phyloP scores from a whole-genome alignment of 2,888 invertebrate genomes.

The Miltochrista miniata region DNA sequence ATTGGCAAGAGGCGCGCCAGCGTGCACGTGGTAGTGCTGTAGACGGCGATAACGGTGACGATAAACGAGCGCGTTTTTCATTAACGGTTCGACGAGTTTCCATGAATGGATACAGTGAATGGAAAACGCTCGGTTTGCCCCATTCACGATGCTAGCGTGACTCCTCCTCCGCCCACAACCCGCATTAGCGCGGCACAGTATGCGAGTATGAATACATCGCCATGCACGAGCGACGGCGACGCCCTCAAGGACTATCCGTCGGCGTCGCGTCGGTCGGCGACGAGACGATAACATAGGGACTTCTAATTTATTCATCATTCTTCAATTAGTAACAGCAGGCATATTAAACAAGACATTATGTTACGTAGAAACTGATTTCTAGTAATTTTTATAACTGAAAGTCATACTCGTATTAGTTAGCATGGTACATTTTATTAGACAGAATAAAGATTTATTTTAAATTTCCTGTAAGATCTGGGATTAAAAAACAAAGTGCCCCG shows the following conservation, averaged over 20 bases:
- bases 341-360: not conserved
- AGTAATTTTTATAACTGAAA: constrained; percentile 14
- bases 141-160: constrained; percentile 56
- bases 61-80: constrained; percentile 72
- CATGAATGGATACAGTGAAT: constrained; percentile 79
- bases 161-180: constrained; percentile 33
- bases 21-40: constrained; percentile 54
- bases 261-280: constrained; percentile 4
- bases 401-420: not conserved
- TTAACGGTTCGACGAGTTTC: constrained; percentile 77
- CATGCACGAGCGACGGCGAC: constrained; percentile 15
- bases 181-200: constrained; percentile 35
- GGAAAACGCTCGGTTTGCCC: constrained; percentile 72
- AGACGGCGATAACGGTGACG: constrained; percentile 62
- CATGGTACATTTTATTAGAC: constrained; percentile 14
- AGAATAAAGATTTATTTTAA: constrained; percentile 10
- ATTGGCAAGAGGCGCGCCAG: constrained; percentile 31
- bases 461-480: constrained; percentile 16
- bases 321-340: constrained; percentile 1
- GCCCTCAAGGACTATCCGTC: constrained; percentile 14
- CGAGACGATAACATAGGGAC: constrained; percentile 21
- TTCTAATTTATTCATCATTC: constrained; percentile 11
- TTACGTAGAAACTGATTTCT: constrained; percentile 14
- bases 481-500: constrained; percentile 9
- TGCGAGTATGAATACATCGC: constrained; percentile 22